phyloP scores from a whole-genome alignment of 2,797 vertebrate species.

The Acrocephalus scirpaceus region DNA sequence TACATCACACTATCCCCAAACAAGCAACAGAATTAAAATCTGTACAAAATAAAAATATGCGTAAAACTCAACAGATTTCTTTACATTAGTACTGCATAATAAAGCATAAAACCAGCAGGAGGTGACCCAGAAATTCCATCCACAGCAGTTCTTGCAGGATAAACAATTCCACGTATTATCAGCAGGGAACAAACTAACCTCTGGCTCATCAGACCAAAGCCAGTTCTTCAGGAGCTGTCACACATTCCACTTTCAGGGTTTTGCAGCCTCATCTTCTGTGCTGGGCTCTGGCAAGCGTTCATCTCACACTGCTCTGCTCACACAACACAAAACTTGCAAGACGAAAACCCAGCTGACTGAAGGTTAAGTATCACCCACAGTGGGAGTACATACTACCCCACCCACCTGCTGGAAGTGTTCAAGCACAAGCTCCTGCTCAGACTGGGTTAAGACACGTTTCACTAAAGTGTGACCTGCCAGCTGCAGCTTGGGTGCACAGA shows the following conservation, averaged over 20 bases:
- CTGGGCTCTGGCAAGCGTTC: background rate
- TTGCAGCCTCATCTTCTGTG: background rate
- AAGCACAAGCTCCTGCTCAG: background rate
- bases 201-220: background rate
- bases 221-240: background rate
- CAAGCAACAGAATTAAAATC: slow-evolving; percentile 63
- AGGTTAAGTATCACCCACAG: background rate
- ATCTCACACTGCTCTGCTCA: background rate
- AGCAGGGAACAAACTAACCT: background rate
- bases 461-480: background rate
- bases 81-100: slow-evolving; percentile 73
- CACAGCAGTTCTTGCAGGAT: slow-evolving; percentile 1
- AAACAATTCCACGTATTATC: background rate
- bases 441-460: background rate
- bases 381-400: background rate
- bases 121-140: slow-evolving; percentile 18
- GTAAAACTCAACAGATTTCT: slow-evolving; percentile 45
- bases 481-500: background rate
- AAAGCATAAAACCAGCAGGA: slow-evolving; percentile 50
- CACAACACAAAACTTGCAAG: background rate
- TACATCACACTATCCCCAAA: slow-evolving; percentile 72
- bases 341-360: background rate
- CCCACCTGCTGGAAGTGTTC: background rate
- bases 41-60: slow-evolving; percentile 70
- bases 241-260: background rate